Conservation (phyloP, 2,888 invertebrate species). For the Lomographa bimaculata region DNA sequence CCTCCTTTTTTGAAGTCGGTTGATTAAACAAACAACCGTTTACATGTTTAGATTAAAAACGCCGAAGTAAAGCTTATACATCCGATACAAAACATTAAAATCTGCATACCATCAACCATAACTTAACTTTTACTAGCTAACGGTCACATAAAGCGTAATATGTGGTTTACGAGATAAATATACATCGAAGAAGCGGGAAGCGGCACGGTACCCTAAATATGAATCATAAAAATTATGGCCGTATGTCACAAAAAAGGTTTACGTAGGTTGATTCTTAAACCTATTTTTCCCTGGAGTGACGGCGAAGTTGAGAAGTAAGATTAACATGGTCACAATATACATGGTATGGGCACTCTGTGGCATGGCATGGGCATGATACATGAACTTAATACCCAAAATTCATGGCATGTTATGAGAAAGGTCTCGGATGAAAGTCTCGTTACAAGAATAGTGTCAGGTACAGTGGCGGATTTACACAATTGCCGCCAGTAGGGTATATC, state of each 20-base stretch:
- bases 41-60: slow-evolving; percentile 4
- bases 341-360: too few relatives aligned
- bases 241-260: slow-evolving; percentile 38
- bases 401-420: too few relatives aligned
- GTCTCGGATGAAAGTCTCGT: too few relatives aligned
- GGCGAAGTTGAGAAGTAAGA: too few relatives aligned
- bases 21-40: slow-evolving; percentile 1
- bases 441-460: too few relatives aligned
- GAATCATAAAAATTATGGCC: slow-evolving; percentile 58
- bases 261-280: slow-evolving; percentile 23
- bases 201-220: slow-evolving; percentile 44
- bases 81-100: slow-evolving; percentile 42
- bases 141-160: slow-evolving; percentile 59
- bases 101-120: slow-evolving; percentile 58
- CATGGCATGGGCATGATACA: too few relatives aligned
- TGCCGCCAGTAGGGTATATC: too few relatives aligned
- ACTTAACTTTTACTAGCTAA: slow-evolving; percentile 56
- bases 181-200: slow-evolving; percentile 41
- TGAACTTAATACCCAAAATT: too few relatives aligned
- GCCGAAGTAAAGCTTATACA: slow-evolving; percentile 28
- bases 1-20: too few relatives aligned
- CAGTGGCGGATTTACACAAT: too few relatives aligned
- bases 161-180: slow-evolving; percentile 61
- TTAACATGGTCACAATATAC: too few relatives aligned
- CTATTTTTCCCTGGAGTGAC: slow-evolving; percentile 13